These are phyloP conservation scores for Leucosticte australis DNA, from an alignment of 2,113 vertebrate genomes.

Conservation along the genomic window DNA sequence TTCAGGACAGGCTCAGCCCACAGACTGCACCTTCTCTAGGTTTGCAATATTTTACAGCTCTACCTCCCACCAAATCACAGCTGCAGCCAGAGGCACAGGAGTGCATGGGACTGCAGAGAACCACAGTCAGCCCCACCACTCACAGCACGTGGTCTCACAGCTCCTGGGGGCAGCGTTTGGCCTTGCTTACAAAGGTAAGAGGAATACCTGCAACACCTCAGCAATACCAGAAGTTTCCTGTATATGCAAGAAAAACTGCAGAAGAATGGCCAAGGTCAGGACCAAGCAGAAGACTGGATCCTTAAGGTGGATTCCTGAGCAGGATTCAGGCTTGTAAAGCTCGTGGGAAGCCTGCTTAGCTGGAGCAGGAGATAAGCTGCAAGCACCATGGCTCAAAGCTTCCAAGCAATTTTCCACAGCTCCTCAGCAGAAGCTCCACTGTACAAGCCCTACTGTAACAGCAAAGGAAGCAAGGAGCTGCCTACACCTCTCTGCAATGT, in stretches of 20 bases:
- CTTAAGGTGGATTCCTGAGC: background rate
- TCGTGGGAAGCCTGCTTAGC: background rate
- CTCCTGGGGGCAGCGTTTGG: background rate
- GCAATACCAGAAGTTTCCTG: background rate
- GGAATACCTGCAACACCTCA: background rate
- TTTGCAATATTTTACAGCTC: background rate
- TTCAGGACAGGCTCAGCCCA: background rate
- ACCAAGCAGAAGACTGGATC: background rate
- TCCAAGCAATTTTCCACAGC: background rate
- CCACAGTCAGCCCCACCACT: accelerated
- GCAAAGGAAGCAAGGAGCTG: constrained; percentile 37
- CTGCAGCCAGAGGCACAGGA: accelerated
- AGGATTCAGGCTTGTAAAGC: background rate
- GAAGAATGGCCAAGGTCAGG: background rate
- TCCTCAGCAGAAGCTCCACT: constrained; percentile 1
- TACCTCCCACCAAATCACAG: background rate
- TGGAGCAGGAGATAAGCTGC: background rate
- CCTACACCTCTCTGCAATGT: constrained; percentile 41
- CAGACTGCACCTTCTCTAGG: background rate
- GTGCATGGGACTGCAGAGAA: accelerated
- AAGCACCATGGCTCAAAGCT: background rate
- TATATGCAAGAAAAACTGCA: background rate
- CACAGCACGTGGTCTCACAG: accelerated
- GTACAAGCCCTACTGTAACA: background rate
- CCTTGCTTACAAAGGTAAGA: background rate